phyloP scores from a whole-genome alignment of 2,888 invertebrate species.

The Apodemia zela region DNA sequence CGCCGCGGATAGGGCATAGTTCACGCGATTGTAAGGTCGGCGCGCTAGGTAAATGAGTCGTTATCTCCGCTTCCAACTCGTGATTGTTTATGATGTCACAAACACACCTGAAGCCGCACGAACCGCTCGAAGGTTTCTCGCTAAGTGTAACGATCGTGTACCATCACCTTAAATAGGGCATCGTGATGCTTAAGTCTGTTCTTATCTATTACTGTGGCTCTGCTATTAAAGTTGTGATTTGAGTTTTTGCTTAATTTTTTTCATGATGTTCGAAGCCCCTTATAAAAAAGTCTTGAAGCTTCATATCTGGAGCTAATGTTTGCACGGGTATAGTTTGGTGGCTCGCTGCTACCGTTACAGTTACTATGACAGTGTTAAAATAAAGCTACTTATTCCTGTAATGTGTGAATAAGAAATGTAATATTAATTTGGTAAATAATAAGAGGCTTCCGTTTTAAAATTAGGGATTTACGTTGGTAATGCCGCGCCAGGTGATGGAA shows the following conservation, averaged over 20 bases:
- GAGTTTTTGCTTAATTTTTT: neutral
- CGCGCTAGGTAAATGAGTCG: constrained; percentile 15
- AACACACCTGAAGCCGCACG: constrained; percentile 24
- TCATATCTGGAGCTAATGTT: no score
- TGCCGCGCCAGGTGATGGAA: no score
- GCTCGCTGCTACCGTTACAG: no score
- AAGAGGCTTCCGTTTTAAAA: no score
- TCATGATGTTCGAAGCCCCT: no score
- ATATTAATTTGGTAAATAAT: no score
- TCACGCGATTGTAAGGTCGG: constrained; percentile 27
- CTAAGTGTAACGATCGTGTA: constrained; percentile 12
- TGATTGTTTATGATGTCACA: constrained; percentile 20
- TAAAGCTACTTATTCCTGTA: no score
- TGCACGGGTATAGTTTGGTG: no score
- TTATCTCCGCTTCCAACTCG: constrained; percentile 19
- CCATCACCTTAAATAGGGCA: constrained; percentile 10
- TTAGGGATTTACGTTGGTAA: no score
- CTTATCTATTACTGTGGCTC: neutral
- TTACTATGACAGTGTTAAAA: no score
- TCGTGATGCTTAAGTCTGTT: neutral
- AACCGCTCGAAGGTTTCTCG: constrained; percentile 21
- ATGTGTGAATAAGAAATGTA: no score
- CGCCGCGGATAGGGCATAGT: constrained; percentile 15
- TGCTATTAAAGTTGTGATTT: neutral
- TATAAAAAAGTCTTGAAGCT: no score